Evolutionary conservation across 1,140 invertebrate genomes (phyloP).

Genomic region (Euglossa dilemma): DNA sequence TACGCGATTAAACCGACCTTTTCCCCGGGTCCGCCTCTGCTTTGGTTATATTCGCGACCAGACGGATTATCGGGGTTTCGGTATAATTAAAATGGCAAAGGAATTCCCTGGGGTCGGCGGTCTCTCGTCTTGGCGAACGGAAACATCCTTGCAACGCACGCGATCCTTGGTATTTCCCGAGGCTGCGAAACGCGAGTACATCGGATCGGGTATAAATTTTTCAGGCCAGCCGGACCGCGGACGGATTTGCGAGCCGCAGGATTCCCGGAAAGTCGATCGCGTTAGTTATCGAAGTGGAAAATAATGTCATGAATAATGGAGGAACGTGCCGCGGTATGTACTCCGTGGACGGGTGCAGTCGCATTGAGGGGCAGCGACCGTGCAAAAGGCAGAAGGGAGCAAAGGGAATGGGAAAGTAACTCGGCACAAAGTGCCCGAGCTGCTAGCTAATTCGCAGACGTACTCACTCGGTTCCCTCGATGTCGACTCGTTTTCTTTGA

Average conservation of each 20-base stretch:
- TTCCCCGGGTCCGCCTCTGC: neutral
- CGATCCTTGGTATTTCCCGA: neutral
- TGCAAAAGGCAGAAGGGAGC: slow-evolving; percentile 27
- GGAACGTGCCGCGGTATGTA: slow-evolving; percentile 31
- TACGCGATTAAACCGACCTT: too few relatives aligned
- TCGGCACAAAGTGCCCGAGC: slow-evolving; percentile 21
- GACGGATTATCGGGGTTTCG: too few relatives aligned
- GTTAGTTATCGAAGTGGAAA: slow-evolving; percentile 53
- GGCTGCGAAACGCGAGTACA: neutral
- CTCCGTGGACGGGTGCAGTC: slow-evolving; percentile 18
- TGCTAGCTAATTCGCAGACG: slow-evolving; percentile 30
- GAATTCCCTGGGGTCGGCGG: too few relatives aligned
- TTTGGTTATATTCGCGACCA: too few relatives aligned
- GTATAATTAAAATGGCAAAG: too few relatives aligned
- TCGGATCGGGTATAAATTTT: slow-evolving; percentile 24
- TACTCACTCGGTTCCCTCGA: neutral
- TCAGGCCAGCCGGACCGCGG: slow-evolving; percentile 18
- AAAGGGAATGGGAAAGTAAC: slow-evolving; percentile 48
- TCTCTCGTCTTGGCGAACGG: too few relatives aligned
- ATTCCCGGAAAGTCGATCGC: slow-evolving; percentile 35
- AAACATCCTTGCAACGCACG: neutral
- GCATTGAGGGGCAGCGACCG: slow-evolving; percentile 29
- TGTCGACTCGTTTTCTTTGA: slow-evolving; percentile 14
- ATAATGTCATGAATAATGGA: slow-evolving; percentile 58
- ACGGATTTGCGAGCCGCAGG: slow-evolving; percentile 18